A percentile compares a stretch with the other conserved stretches of the same genome.
Evolutionary conservation across 2,888 invertebrate genomes (phyloP).

Genomic region (Plagodis dolabraria): DNA sequence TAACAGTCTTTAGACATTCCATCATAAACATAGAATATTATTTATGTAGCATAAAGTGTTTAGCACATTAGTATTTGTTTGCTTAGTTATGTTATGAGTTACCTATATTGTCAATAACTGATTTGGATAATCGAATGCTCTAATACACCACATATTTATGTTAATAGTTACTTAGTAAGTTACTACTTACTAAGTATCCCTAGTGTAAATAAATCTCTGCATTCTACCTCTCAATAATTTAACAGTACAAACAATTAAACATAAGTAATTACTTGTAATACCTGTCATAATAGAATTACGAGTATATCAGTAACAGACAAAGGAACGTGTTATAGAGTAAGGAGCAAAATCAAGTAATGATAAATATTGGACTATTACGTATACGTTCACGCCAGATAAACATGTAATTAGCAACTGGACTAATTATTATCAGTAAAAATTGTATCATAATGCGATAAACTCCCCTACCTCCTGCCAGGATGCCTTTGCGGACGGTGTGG

Average conservation of each 20-base stretch:
- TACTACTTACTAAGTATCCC: neutral
- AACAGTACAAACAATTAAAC: slow-evolving; percentile 3
- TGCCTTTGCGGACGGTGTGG: slow-evolving; percentile 86
- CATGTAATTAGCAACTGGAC: slow-evolving; percentile 25
- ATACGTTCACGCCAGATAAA: slow-evolving; percentile 29
- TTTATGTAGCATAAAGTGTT: no score
- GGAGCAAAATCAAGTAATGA: slow-evolving; percentile 22
- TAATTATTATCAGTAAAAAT: slow-evolving; percentile 26
- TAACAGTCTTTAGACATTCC: no score
- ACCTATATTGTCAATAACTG: no score
- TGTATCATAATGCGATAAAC: slow-evolving; percentile 17
- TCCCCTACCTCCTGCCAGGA: slow-evolving; percentile 81
- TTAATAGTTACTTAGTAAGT: no score
- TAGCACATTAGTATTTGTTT: no score
- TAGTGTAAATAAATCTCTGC: neutral
- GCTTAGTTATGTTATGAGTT: no score
- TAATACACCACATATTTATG: no score
- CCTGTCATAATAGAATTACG: slow-evolving; percentile 2
- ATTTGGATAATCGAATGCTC: no score
- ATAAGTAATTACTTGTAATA: neutral
- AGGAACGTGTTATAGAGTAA: slow-evolving; percentile 20
- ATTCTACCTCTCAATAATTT: neutral
- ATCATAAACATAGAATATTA: no score
- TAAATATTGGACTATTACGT: slow-evolving; percentile 29
- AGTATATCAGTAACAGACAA: slow-evolving; percentile 14